A percentile compares a stretch with the other conserved stretches of the same genome.
Conservation (phyloP, 2,113 vertebrate genomes). For the Vulpes lagopus region DNA sequence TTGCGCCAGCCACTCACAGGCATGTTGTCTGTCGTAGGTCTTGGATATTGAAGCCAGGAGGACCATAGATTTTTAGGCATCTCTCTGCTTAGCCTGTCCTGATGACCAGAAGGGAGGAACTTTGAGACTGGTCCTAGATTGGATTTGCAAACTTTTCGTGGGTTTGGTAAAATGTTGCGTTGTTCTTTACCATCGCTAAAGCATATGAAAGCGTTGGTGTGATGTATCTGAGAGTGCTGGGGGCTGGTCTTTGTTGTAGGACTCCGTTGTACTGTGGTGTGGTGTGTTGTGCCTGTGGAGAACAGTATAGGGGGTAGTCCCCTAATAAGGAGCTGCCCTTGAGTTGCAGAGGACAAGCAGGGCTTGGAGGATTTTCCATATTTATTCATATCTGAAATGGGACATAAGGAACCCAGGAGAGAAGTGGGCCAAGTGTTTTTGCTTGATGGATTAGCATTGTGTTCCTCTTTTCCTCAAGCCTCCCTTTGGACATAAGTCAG, state of each 20-base stretch:
- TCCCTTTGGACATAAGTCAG: background rate
- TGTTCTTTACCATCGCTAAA: background rate
- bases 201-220: no score
- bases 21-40: background rate
- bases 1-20: background rate
- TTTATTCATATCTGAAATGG: background rate
- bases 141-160: background rate
- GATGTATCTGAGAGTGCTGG: background rate
- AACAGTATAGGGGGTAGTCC: background rate
- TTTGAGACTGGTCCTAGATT: background rate
- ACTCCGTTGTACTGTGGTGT: background rate
- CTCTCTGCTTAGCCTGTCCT: background rate
- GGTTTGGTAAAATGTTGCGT: background rate
- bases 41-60: background rate
- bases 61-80: background rate
- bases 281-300: fast-evolving
- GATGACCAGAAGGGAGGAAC: background rate
- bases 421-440: background rate
- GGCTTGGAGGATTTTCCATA: background rate
- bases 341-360: background rate
- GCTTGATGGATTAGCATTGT: background rate
- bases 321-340: background rate
- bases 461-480: background rate
- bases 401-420: background rate
- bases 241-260: fast-evolving